Conservation (phyloP, 2,888 invertebrate genomes). For the Perdita meconis region DNA sequence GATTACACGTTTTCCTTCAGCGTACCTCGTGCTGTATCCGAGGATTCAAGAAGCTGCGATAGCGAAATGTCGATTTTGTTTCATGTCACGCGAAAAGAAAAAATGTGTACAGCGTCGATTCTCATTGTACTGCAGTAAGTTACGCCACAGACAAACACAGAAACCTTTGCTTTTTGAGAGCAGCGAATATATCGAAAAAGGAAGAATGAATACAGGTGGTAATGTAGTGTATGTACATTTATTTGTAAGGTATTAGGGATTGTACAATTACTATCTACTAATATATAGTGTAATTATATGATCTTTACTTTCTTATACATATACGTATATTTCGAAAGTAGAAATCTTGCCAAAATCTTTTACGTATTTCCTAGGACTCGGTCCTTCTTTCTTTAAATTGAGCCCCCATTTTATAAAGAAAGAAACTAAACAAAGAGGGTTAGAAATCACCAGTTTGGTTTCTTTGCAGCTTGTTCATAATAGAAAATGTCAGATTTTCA, state of each 20-base stretch:
- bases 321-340: constrained; percentile 57
- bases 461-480: constrained; percentile 15
- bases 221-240: constrained; percentile 56
- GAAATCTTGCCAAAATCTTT: constrained; percentile 67
- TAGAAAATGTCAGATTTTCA: constrained; percentile 10
- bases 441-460: constrained; percentile 22
- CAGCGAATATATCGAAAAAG: constrained; percentile 32
- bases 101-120: constrained; percentile 28
- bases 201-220: constrained; percentile 28
- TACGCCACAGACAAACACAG: constrained; percentile 24
- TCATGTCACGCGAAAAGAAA: constrained; percentile 9
- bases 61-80: constrained; percentile 29
- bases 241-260: constrained; percentile 70
- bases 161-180: constrained; percentile 27
- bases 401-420: not conserved
- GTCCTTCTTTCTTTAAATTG: constrained; percentile 7
- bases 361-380: constrained; percentile 27
- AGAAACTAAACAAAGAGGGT: not conserved
- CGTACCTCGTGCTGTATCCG: constrained; percentile 15
- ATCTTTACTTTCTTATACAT: constrained; percentile 67
- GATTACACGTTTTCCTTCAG: constrained; percentile 8
- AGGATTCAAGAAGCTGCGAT: constrained; percentile 11
- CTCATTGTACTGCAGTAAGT: constrained; percentile 29
- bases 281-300: constrained; percentile 69
- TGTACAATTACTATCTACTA: constrained; percentile 67